Percentiles rank a stretch among this genome's conserved stretches.
These are phyloP conservation scores for Desoria tigrina DNA, from an alignment of 2,888 invertebrate species.

Conservation along the genomic window DNA sequence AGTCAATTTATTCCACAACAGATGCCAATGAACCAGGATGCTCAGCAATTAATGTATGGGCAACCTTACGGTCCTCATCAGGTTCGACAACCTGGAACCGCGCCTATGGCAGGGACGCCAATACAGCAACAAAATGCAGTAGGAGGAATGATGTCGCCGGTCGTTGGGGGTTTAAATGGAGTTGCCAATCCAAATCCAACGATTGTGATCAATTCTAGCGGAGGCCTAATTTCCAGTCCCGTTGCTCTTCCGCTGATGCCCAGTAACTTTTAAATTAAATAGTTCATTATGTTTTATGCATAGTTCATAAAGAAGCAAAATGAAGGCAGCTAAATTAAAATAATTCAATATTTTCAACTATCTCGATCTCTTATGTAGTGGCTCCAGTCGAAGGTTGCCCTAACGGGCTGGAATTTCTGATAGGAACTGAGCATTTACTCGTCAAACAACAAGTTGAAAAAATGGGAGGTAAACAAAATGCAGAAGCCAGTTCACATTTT, in stretches of 20 bases:
- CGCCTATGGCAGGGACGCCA: neutral
- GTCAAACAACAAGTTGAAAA: constrained; percentile 14
- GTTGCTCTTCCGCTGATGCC: constrained; percentile 7
- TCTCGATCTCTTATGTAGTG: constrained; percentile 1
- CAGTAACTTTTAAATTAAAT: neutral
- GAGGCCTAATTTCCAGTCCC: no score
- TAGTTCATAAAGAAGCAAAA: neutral
- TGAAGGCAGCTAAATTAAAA: no score
- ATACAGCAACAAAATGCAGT: neutral
- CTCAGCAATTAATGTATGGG: neutral
- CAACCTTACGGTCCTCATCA: constrained; percentile 1
- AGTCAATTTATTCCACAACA: neutral
- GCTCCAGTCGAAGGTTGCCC: neutral
- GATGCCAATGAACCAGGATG: neutral
- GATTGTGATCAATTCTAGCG: no score
- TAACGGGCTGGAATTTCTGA: constrained; percentile 9
- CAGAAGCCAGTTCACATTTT: neutral
- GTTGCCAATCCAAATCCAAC: no score
- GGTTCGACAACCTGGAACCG: neutral
- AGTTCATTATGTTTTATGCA: neutral
- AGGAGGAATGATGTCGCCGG: constrained; percentile 12
- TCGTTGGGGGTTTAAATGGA: constrained; percentile 15
- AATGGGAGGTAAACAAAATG: constrained; percentile 3
- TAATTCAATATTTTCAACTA: neutral
- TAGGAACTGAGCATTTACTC: constrained; percentile 13